phyloP scores from a whole-genome alignment of 2,888 invertebrate genomes.

The Isotomurus palustris region DNA sequence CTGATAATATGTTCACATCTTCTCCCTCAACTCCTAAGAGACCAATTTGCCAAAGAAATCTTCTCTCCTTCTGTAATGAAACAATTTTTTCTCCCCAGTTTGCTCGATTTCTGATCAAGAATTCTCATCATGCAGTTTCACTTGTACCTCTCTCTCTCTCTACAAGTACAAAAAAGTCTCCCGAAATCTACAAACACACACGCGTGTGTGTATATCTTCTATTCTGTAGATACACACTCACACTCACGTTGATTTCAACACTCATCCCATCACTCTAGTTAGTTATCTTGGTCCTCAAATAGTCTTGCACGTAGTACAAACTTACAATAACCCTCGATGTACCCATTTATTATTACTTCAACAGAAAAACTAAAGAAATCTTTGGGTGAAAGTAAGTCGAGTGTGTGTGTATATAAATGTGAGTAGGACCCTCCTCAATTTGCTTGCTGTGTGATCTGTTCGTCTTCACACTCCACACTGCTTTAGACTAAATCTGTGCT shows the following conservation, averaged over 20 bases:
- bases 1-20: conserved; percentile 18
- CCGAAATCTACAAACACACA: too few relatives aligned
- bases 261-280: conserved; percentile 20
- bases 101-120: conserved; percentile 42
- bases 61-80: conserved; percentile 40
- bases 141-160: conserved; percentile 25
- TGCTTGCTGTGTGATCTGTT: too few relatives aligned
- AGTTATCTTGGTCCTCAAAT: conserved; percentile 1
- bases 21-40: conserved; percentile 37
- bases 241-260: conserved; percentile 1
- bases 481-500: too few relatives aligned
- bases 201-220: too few relatives aligned
- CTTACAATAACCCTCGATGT: not conserved
- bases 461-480: too few relatives aligned
- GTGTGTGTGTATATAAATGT: too few relatives aligned
- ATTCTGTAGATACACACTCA: not conserved
- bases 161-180: too few relatives aligned
- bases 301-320: not conserved
- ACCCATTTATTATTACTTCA: conserved; percentile 10
- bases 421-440: not conserved
- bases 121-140: conserved; percentile 36
- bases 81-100: conserved; percentile 41
- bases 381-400: not conserved
- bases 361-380: not conserved
- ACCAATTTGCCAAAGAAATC: conserved; percentile 38